These are phyloP conservation scores for Salvelinus sp. DNA, from an alignment of 2,113 vertebrate species.

Conservation along the genomic window DNA sequence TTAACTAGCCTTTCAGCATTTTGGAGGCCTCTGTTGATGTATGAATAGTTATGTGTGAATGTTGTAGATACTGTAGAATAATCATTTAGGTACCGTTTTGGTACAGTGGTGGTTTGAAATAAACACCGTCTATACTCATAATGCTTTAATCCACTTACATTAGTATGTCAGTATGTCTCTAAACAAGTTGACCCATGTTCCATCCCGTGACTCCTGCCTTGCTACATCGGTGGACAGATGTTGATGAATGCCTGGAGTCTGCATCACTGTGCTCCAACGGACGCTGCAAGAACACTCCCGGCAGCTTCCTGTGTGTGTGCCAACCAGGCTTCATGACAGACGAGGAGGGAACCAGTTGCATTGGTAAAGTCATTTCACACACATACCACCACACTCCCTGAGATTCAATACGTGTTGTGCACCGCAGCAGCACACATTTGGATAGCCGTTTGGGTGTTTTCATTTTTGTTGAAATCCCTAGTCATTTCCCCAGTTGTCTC, in stretches of 20 bases:
- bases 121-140: no score
- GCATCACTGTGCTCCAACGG: constrained; percentile 82
- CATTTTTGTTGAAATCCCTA: neutral
- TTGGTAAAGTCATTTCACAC: constrained; percentile 76
- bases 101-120: no score
- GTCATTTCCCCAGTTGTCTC: neutral
- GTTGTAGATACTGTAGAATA: no score
- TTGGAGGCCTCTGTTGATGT: no score
- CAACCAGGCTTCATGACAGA: constrained; percentile 79
- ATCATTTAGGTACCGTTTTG: no score
- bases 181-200: neutral
- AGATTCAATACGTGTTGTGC: neutral
- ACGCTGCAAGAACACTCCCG: constrained; percentile 86
- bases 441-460: neutral
- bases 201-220: constrained; percentile 1
- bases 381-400: neutral
- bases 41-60: no score
- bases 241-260: constrained; percentile 82
- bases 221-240: constrained; percentile 70
- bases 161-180: neutral
- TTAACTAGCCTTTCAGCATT: no score
- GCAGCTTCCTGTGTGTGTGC: constrained; percentile 88
- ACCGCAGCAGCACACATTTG: neutral
- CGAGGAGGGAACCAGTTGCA: constrained; percentile 79
- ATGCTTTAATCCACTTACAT: constrained; percentile 36